phyloP scores from a whole-genome alignment of 2,888 invertebrate species.

The Ophonus ardosiacus region DNA sequence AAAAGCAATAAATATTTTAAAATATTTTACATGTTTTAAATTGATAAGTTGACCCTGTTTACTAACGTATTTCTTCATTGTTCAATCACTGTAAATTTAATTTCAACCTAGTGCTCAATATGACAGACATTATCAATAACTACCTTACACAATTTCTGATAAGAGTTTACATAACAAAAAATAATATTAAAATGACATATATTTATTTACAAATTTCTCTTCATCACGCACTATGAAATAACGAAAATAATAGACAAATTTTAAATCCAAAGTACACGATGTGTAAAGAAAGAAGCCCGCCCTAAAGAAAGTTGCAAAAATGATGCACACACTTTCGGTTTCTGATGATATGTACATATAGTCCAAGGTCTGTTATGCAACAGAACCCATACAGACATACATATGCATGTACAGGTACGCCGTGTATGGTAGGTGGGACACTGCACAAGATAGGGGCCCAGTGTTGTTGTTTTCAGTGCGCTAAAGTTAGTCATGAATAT shows the following conservation, averaged over 20 bases:
- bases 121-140: constrained; percentile 16
- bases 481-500: constrained; percentile 51
- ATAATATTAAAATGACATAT: constrained; percentile 14
- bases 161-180: constrained; percentile 52
- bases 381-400: constrained; percentile 38
- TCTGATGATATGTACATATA: constrained; percentile 52
- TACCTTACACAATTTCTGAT: constrained; percentile 36
- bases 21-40: neutral
- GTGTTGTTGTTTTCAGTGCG: constrained; percentile 50
- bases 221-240: constrained; percentile 3
- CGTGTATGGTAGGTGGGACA: constrained; percentile 36
- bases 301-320: constrained; percentile 59
- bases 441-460: constrained; percentile 60
- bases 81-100: constrained; percentile 14
- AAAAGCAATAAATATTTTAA: constrained; percentile 9
- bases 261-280: neutral
- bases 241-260: constrained; percentile 3
- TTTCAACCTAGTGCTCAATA: constrained; percentile 33
- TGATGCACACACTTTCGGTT: constrained; percentile 41
- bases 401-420: constrained; percentile 39
- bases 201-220: constrained; percentile 15
- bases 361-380: constrained; percentile 63
- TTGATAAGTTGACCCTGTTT: neutral
- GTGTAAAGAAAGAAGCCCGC: constrained; percentile 36
- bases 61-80: neutral